Conservation (phyloP, 2,797 vertebrate species). For the Phrynocephalus guinanensis region DNA sequence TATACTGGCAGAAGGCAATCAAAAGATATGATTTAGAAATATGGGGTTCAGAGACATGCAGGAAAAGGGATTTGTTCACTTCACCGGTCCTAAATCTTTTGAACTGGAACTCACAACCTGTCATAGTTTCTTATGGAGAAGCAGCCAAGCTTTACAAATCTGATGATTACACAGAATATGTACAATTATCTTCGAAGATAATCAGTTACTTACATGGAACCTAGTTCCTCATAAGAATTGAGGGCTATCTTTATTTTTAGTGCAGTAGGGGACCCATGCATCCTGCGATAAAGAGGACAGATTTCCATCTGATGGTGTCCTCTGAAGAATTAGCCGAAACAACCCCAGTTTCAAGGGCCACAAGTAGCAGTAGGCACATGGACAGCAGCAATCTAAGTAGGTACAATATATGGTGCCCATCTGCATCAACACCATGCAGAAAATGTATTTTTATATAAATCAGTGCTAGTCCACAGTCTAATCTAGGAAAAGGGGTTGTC, state of each 20-base stretch:
- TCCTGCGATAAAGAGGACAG: not conserved
- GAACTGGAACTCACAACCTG: not conserved
- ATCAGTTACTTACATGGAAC: not conserved
- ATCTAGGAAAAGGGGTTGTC: too few species aligned
- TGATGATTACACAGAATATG: not conserved
- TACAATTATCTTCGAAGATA: not conserved
- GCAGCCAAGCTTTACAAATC: not conserved
- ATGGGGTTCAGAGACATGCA: not conserved
- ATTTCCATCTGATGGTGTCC: not conserved
- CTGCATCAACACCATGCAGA: not conserved
- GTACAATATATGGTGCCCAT: not conserved
- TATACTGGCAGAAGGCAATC: not conserved
- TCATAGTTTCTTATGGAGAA: not conserved
- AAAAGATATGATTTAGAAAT: not conserved
- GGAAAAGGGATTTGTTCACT: too few species aligned
- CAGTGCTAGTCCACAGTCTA: too few species aligned
- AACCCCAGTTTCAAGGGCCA: not conserved
- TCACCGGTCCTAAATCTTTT: not conserved
- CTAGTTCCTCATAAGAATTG: not conserved
- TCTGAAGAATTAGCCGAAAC: too few species aligned
- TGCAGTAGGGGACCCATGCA: not conserved
- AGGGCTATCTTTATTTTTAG: not conserved
- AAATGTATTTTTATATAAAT: not conserved
- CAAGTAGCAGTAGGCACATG: not conserved
- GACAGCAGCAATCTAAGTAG: not conserved